Percentiles rank a stretch among this genome's conserved stretches.
Evolutionary conservation across 2,888 invertebrate genomes (phyloP).

Genomic region (Siphonodentalium dalli): DNA sequence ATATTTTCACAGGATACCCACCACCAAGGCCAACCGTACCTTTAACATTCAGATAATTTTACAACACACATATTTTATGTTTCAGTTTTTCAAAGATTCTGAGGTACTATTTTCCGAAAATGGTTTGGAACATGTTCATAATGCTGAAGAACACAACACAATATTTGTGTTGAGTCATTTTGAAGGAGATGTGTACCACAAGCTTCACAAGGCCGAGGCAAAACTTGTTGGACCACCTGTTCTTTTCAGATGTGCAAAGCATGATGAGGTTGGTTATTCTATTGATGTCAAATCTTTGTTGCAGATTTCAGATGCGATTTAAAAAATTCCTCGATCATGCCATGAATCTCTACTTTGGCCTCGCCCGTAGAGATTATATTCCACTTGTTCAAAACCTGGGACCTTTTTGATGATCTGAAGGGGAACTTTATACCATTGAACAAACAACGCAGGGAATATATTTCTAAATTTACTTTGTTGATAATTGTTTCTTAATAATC

Average conservation of each 20-base stretch:
- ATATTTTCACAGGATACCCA: too few species aligned
- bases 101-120: constrained; percentile 48
- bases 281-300: neutral
- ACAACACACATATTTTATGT: neutral
- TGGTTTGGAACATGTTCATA: constrained; percentile 61
- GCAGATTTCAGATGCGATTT: too few species aligned
- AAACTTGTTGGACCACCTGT: constrained; percentile 64
- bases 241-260: constrained; percentile 56
- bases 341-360: too few species aligned
- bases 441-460: too few species aligned
- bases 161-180: constrained; percentile 79
- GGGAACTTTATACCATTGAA: too few species aligned
- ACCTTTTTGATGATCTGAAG: too few species aligned
- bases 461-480: neutral
- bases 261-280: constrained; percentile 65
- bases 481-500: too few species aligned
- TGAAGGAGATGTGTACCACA: constrained; percentile 76
- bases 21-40: neutral
- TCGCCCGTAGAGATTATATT: too few species aligned
- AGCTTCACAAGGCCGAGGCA: constrained; percentile 67
- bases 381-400: too few species aligned
- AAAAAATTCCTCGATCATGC: neutral
- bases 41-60: neutral
- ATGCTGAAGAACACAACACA: constrained; percentile 67
- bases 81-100: constrained; percentile 29